Base-by-base conservation (phyloP, 2,797 vertebrate genomes). In the Chromobotia macracanthus region DNA sequence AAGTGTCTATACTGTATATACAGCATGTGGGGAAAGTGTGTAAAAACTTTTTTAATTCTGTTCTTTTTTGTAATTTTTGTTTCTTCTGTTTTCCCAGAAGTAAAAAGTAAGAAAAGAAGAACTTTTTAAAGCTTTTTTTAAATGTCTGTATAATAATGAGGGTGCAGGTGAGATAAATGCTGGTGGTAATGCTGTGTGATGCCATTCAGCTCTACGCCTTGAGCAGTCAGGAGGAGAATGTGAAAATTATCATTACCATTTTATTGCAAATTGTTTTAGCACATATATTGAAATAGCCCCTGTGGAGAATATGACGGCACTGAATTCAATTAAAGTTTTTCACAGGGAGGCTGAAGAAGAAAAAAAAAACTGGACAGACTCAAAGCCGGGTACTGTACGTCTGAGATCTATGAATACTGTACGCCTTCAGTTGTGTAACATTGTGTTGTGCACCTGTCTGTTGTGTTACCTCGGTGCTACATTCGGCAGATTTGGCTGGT, bases 211-310 rank as follows among this genome's bases (percentile, higher is more conserved):
- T 19, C 10, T 21, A 25, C 31, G 31, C 56, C 19, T 53, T 8
- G 68, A 31, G 46, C 68, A 79, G 67, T 71, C 46, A 64, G 31
- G 56, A 71, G 50, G 31, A 55, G 44, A 71, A 58, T 58, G 51
- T 31, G 74, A 56, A 55, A 60, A 77, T 60, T 35, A 31, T 48
- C 65, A 69, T 77, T 77, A 69, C 25, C 75, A 58, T 78, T 78
- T 71, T 46, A 79, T 64, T 79, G 77, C 67, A 79, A 71, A 63
- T 77, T 25, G 28, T 79, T 72, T 72, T 60, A 31, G 55, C 41
- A 23, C 1, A 1, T 72, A 51, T 64, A 55, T 44, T 72, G 58
- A 63, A 53, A 44, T 44, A 13, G 19, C 46, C 18, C 41, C 46
- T 72, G 28, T 79, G 58, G 68, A 71, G 35, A 71, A 55, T 64